phyloP scores from a whole-genome alignment of 2,797 vertebrate species.

The Merluccius polli region DNA sequence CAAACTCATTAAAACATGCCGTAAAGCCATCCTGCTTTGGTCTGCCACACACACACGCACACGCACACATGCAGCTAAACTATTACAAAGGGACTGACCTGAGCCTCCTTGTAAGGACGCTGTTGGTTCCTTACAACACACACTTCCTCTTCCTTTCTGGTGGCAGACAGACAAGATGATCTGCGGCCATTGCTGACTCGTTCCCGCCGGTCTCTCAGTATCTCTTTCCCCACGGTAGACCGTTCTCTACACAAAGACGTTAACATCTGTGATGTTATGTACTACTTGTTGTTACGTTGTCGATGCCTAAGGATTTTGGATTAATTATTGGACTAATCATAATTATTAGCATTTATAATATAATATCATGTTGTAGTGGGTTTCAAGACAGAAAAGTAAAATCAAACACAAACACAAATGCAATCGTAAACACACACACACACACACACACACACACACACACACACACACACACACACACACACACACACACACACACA shows the following conservation, averaged over 20 bases:
- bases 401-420: constrained; percentile 1
- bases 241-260: neutral
- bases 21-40: too few species aligned
- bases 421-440: constrained; percentile 19
- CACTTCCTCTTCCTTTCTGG: neutral
- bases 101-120: neutral
- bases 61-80: neutral
- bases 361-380: neutral
- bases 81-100: neutral
- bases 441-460: too few species aligned
- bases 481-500: too few species aligned
- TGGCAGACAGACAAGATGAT: neutral
- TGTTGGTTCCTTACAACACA: neutral
- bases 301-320: too few species aligned
- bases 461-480: too few species aligned
- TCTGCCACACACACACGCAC: neutral
- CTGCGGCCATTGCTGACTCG: neutral
- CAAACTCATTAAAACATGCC: too few species aligned
- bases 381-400: too few species aligned
- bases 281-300: too few species aligned
- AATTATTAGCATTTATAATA: neutral
- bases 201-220: neutral
- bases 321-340: neutral
- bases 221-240: neutral
- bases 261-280: neutral